Evolutionary conservation across 2,113 vertebrate species (phyloP).

Genomic region (Gallinago jamesoni): DNA sequence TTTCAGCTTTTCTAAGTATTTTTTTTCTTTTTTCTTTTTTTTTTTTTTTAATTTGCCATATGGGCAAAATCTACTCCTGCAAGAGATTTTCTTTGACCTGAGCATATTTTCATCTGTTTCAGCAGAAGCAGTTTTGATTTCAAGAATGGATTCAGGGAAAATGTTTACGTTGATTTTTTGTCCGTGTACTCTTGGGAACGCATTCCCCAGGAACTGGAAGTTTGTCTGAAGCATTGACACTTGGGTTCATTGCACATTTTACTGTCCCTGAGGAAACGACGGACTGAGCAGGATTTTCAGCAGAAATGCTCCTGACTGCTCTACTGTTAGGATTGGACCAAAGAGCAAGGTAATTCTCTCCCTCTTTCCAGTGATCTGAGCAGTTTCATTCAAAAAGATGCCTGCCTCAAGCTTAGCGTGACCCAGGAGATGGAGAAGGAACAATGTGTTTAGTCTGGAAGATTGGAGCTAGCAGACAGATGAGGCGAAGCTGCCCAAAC

Average conservation of each 20-base stretch:
- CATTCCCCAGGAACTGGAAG: neutral
- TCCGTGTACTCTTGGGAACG: neutral
- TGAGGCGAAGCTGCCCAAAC: neutral
- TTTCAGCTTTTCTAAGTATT: neutral
- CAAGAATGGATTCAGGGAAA: neutral
- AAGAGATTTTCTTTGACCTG: neutral
- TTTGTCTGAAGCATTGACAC: neutral
- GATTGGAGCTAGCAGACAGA: neutral
- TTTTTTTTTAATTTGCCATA: neutral
- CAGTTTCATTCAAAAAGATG: neutral
- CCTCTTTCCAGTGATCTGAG: neutral
- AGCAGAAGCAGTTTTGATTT: neutral
- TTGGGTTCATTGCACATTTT: neutral
- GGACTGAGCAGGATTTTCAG: neutral
- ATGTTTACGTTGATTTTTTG: neutral
- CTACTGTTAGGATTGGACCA: neutral
- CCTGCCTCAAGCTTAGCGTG: fast-evolving
- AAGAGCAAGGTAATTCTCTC: neutral
- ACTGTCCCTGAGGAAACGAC: neutral
- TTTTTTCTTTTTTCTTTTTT: neutral
- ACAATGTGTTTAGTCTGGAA: neutral
- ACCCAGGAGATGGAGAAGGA: neutral
- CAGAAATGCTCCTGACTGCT: neutral
- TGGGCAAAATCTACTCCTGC: neutral
- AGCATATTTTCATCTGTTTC: neutral